Base-by-base conservation (phyloP, 2,888 invertebrate species). In the Salticus scenicus region DNA sequence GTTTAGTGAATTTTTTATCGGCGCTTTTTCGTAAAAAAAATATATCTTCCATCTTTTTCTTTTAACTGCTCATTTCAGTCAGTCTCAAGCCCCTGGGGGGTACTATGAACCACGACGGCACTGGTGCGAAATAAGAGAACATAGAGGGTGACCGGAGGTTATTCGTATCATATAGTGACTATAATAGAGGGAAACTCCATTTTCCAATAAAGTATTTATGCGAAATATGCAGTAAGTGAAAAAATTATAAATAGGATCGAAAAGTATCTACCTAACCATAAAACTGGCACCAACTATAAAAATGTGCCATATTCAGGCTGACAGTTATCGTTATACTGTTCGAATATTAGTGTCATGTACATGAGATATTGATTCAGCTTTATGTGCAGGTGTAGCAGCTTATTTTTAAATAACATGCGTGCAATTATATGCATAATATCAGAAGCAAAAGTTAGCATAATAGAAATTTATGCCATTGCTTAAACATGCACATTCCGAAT, bases 1-100 rank as follows among this genome's bases (percentile, higher is more conserved):
- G 76, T 84, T 84, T 84, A 84, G 83, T 84, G 77, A 84, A 84
- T 84, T 84, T 84, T 84, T 84, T 84, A 84, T 83, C 64, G 47
- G 20, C 81, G 63, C 67, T 69, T 74, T 78, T 69, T 31, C 33
- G 57, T 20, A 47, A 31, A 72, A 67, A 47, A 69, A 37, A 73
- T 33, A 33, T 33, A 67, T 24, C n/a, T 33, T 33, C 31, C 33
- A 37, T 17, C 67, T 28, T 37, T n/a, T 33, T 33, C 37, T 17
- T 27, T 24, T 67, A 67, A 67, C 67, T 31, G 67, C 67, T 33
- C 31, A 75, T 63, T 70, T 76, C 51, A 73, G 83, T 84, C 83
- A 47, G 69, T 57, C 57, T 64, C 64, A 41, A 74, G 41, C 74
- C 84, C 33, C 84, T 31, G 12, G 84, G 84, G 84, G 79, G 84